Percentiles rank a stretch among this genome's conserved stretches.
These are phyloP conservation scores for Champsocephalus gunnari DNA, from an alignment of 2,797 vertebrate species.

Conservation along the genomic window DNA sequence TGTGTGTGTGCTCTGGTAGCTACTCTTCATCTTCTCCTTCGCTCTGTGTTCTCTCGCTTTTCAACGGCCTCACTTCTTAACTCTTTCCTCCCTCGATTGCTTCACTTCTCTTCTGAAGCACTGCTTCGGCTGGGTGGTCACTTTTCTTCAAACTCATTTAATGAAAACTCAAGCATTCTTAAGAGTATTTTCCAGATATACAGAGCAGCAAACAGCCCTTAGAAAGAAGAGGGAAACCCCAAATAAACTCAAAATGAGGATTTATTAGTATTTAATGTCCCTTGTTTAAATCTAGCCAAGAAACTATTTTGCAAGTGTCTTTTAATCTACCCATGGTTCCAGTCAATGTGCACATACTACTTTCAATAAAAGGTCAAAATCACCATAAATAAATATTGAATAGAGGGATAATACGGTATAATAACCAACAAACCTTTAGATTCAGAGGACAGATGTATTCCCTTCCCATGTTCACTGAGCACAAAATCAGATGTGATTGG, in stretches of 20 bases:
- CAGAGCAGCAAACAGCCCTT: not conserved
- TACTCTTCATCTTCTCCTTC: slow-evolving; percentile 36
- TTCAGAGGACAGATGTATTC: not conserved
- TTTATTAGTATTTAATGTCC: not conserved
- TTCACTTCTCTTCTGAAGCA: not conserved
- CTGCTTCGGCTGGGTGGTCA: not conserved
- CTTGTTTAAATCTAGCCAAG: not conserved
- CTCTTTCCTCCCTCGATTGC: not conserved
- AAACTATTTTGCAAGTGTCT: not conserved
- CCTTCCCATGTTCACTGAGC: slow-evolving; percentile 1
- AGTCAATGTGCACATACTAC: not conserved
- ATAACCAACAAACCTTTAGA: not conserved
- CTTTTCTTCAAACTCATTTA: not conserved
- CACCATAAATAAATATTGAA: not conserved
- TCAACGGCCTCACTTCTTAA: not conserved
- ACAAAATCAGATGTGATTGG: slow-evolving; percentile 60
- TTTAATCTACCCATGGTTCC: not conserved
- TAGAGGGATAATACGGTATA: not conserved
- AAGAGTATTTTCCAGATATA: not conserved
- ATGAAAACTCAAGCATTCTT: not conserved
- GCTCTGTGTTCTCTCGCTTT: not conserved
- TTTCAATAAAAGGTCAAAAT: not conserved
- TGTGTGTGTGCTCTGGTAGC: slow-evolving; percentile 46
- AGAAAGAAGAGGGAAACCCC: not conserved
- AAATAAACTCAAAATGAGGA: not conserved